phyloP scores from a whole-genome alignment of 2,888 invertebrate species.

The Oegoconia quadripuncta region DNA sequence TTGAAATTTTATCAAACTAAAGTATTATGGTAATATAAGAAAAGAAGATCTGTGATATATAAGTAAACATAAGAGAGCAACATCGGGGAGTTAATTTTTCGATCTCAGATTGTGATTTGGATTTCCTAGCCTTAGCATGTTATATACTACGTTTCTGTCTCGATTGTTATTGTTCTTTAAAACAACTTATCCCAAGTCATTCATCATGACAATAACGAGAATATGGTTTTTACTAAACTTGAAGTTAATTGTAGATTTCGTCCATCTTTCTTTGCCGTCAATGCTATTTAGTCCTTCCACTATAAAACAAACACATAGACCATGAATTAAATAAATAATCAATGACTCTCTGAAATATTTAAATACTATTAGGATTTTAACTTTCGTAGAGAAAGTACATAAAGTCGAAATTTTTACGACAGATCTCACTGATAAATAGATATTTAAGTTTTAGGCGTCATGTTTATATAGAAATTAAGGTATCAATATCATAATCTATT shows the following conservation, averaged over 20 bases:
- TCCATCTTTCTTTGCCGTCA: too few species aligned
- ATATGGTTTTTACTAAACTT: too few species aligned
- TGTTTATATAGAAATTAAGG: conserved; percentile 40
- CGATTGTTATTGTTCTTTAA: background rate
- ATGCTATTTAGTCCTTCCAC: background rate
- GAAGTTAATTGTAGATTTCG: too few species aligned
- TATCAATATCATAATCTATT: background rate
- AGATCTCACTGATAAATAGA: conserved; percentile 55
- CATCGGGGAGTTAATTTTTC: conserved; percentile 61
- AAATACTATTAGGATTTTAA: background rate
- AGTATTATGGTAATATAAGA: conserved; percentile 71
- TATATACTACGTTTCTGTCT: background rate
- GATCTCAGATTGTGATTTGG: conserved; percentile 69
- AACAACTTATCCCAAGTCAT: too few species aligned
- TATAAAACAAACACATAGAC: too few species aligned
- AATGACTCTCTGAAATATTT: conserved; percentile 21
- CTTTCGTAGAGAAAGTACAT: background rate
- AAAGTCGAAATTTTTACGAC: conserved; percentile 19
- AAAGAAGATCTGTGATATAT: conserved; percentile 70
- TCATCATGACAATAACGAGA: too few species aligned
- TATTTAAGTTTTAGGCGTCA: conserved; percentile 29
- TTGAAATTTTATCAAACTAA: conserved; percentile 50
- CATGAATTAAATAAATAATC: too few species aligned
- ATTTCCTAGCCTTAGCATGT: conserved; percentile 28
- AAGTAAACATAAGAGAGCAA: conserved; percentile 62